Base-by-base conservation (phyloP, 2,888 invertebrate genomes). In the Salpingus planirostris region DNA sequence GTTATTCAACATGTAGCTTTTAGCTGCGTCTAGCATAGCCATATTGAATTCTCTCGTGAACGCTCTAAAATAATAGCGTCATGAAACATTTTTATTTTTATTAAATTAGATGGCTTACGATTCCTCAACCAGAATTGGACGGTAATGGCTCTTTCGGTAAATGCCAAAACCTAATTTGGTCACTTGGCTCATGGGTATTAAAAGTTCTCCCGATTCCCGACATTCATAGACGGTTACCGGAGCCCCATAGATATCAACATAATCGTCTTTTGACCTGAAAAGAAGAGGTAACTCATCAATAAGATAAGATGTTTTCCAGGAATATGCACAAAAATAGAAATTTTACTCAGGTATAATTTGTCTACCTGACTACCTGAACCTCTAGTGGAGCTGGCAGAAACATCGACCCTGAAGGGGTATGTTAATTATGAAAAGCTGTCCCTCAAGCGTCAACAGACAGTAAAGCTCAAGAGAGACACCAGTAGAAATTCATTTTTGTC, bases 171-270 rank as follows among this genome's bases (percentile, higher is more conserved):
- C 38, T n/a, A 27, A 29, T 4, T 23, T 11, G 12, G 25, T 33
- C 3, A 38, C 2, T 27, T 34, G 34, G n/a, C 32, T 26, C 7
- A 38, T 14, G 2, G 34, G 34, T 10, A 38, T 25, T 2, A 31
- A 3, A 28, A 38, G 33, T 13, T 24, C 15, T 2, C 34, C 38
- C 2, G 38, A 31, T 11, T 34, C 31, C 7, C 34, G 21, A 18
- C 25, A 30, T 2, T 28, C 11, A 11, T 22, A 2, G 6, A 31
- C 38, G 13, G 13, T 18, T 6, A 38, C 15, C 7, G 27, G 22
- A 5, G 23, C 14, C 2, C 38, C 38, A 21, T 38, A 25, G 13
- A 38, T 31, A 15, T 38, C 30, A 2, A 38, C 38, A 31, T 38
- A 38, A 7, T 30, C 28, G 4, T 21, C 13, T 14, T 28, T 29